Base-by-base conservation (phyloP, 2,113 vertebrate species). In the Ameiurus melas region DNA sequence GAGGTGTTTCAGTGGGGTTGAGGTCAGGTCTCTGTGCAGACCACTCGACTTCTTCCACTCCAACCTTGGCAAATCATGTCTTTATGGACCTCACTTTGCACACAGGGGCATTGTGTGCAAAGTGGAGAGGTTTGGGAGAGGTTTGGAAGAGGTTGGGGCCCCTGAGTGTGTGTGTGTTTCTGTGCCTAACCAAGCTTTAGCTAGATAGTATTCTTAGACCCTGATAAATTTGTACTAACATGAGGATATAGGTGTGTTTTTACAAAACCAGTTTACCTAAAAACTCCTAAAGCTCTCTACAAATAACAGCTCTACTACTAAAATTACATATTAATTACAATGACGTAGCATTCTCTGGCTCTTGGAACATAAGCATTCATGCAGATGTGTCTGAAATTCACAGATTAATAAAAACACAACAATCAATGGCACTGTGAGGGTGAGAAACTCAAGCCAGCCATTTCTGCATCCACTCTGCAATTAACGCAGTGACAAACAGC, bases 401-500 rank as follows among this genome's bases (percentile, higher is more conserved):
- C 33, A 75, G 43, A 88, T 84, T 88, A 88, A 88, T 77, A 58
- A 84, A 83, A 88, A 60, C 6, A 27, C 68, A n/a, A 39, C 55
- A 4, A 88, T 88, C 80, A 62, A 77, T 83, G 39, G n/a, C 3
- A 47, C 70, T 33, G 33, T 47, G 68, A 85, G 39, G 60, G 16
- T 47, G 73, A 70, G 71, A 88, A 33, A 36, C 71, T 70, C 16
- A 30, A 88, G 83, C 39, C 87, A 22, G 80, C 33, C 73, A 51
- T 68, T 79, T 66, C 47, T 66, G 58, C 58, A 85, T 79, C 73
- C 51, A 30, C 47, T 57, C 47, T n/a, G 33, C 87, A 68, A 79
- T 85, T 88, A 88, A 85, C 19, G 16, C n/a, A 22, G 16, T 43
- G 43, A 84, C 87, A 66, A 87, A 78, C 87, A 43, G 87, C 81